Conservation (phyloP, 2,797 vertebrate species). For the Pitangus sulphuratus region DNA sequence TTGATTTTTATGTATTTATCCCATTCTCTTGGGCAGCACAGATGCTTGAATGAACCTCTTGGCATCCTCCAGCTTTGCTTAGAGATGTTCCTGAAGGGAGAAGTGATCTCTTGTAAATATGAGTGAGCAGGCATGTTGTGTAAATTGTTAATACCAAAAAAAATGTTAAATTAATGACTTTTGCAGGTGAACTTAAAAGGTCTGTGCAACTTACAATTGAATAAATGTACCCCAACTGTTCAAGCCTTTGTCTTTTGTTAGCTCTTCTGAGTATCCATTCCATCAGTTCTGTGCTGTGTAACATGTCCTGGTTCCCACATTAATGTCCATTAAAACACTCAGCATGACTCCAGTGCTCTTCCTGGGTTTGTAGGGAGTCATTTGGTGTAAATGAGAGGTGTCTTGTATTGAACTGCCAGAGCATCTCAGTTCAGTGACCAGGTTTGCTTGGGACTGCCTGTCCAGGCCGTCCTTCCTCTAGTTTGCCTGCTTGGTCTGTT, state of each 20-base stretch:
- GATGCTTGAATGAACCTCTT: neutral
- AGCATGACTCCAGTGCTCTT: neutral
- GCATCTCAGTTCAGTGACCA: neutral
- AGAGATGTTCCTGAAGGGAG: neutral
- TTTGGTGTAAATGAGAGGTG: neutral
- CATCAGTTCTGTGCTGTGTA: neutral
- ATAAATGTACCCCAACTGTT: conserved; percentile 1
- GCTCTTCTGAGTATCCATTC: neutral
- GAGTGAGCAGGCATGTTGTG: neutral
- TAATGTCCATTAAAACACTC: neutral
- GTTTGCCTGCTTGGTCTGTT: neutral
- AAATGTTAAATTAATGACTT: neutral
- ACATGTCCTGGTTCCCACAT: neutral
- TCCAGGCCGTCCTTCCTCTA: neutral
- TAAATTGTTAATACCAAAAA: neutral
- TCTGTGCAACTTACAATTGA: neutral
- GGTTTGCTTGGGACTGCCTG: neutral
- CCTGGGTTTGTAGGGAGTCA: neutral
- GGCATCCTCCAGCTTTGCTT: neutral
- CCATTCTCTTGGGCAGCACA: neutral
- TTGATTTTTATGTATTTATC: neutral
- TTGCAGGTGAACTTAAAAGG: neutral
- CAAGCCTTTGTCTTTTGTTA: neutral
- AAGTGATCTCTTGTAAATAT: neutral
- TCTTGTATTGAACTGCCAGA: neutral